Base-by-base conservation (phyloP, 2,113 vertebrate species). In the Psilopsiagon aymara region DNA sequence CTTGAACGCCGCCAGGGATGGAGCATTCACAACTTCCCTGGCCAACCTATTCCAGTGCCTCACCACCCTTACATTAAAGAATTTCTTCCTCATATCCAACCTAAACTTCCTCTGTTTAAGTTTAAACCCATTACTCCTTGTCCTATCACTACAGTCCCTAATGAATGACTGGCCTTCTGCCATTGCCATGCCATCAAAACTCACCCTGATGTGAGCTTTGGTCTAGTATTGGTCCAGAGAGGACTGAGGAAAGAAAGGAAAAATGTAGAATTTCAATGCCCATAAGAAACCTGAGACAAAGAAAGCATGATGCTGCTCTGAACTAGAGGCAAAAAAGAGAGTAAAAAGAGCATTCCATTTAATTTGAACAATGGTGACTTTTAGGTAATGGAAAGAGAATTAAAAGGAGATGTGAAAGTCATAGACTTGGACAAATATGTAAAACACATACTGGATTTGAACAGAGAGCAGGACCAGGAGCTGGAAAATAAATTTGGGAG, bases 401-500 rank as follows among this genome's bases (percentile, higher is more conserved):
- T 75, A 73, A 79, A 64, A 90, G 55, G 82, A 49, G 20, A 83
- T 75, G 13, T 76, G 76, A 93, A 90, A 94, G 80, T 82, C 78
- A 60, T 12, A 85, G 39, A 62, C 31, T 73, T 17, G 59, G 39
- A 68, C 37, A 86, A 66, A 87, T 68, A 93, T 51, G 55, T 86
- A 84, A 84, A 97, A 86, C 24, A 46, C 9, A 37, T 29, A 74
- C 44, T 31, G 44, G 35, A 75, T 83, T 81, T 81, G 39, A 95
- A 68, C 35, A 53, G 63, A 69, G 14, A 89, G 39, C 57, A 80
- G 39, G 29, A 82, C 31, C 43, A 82, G 41, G 27, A 92, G 27
- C 39, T 75, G 66, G n/a, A 93, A 96, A 94, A 94, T 64, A 93
- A 88, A 84, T 94, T 79, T 84, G 39, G 82, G 81, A 81, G 66